Percentiles rank a stretch among this genome's conserved stretches.
phyloP scores from a whole-genome alignment of 2,113 vertebrate species.

The Pyrgilauda ruficollis region DNA sequence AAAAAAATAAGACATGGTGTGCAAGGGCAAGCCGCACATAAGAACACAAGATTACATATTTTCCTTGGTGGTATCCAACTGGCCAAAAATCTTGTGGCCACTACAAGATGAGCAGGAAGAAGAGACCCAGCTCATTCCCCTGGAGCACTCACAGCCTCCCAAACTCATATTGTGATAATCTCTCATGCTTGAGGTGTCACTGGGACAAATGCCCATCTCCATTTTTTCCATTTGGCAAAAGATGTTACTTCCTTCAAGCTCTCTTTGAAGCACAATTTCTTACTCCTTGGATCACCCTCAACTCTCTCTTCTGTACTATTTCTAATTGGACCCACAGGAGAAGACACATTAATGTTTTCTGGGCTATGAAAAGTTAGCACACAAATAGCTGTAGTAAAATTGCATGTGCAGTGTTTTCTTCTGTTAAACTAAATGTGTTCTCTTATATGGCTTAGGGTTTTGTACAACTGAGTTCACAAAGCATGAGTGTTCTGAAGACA shows the following conservation, averaged over 20 bases:
- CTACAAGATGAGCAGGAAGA: neutral
- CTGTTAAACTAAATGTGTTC: neutral
- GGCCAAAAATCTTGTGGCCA: neutral
- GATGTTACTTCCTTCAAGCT: rapidly evolving
- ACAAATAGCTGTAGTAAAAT: neutral
- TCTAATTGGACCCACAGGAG: neutral
- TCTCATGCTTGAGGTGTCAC: neutral
- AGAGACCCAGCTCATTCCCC: neutral
- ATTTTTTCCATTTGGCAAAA: neutral
- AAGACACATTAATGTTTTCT: neutral
- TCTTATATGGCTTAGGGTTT: neutral
- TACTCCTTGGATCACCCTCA: neutral
- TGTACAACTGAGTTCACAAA: neutral
- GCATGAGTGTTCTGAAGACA: neutral
- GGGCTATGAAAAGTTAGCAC: neutral
- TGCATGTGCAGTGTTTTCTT: rapidly evolving
- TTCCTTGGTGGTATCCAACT: neutral
- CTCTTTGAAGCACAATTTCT: neutral
- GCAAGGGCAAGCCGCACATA: neutral
- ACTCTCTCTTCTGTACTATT: neutral
- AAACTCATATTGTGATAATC: neutral
- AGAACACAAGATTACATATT: neutral
- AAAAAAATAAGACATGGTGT: neutral
- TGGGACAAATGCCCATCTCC: neutral
- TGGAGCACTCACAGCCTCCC: neutral